Evolutionary conservation across 2,797 vertebrate species (phyloP), one percentile per base, ranked within the genome.

Genomic region (Orestias chungarensis): DNA sequence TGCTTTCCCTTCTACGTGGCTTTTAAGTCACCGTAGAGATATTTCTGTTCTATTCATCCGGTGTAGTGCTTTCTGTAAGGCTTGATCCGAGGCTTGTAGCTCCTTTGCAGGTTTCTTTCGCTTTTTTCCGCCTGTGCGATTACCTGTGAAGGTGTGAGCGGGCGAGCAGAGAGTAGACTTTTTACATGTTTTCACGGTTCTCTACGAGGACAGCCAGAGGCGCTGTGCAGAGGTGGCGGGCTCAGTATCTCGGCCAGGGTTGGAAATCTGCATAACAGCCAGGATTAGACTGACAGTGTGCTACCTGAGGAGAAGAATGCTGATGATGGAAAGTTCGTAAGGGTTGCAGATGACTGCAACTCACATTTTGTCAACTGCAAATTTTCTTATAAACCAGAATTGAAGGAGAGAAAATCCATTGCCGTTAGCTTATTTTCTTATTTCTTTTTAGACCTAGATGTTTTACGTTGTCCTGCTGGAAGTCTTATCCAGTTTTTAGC

Each of bases 131-230:
- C 76, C 83, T 80, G 78, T 76, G 46, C 62, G 86, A 90, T 90
- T 90, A 81, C 82, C 42, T 82, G 79, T 12, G 73, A 86, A 64
- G 4, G 79, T 70, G 79, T 64, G 71, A 83, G 84, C 38, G 67
- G 80, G 78, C 0, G 57, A 78, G 76, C 79, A 42, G 72, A 71
- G 76, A 76, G 71, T 18, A 3, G 78, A 82, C 81, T 84, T 81
- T 64, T 75, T 84, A 76, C 79, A 88, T 83, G 70, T 89, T 88
- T 91, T 86, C 80, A 87, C 59, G 77, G 66, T 82, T 50, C 27
- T 73, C 57, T 0, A 29, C 0, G 49, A 62, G 40, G 52, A 54
- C 59, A 46, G 77, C 74, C 33, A 46, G 27, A 43, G 79, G 80
- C 14, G n/a, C 68, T 52, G 49, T 38, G 85, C 69, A 64, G 82